Conservation (phyloP, 2,113 vertebrate genomes). For the Amia ocellicauda region DNA sequence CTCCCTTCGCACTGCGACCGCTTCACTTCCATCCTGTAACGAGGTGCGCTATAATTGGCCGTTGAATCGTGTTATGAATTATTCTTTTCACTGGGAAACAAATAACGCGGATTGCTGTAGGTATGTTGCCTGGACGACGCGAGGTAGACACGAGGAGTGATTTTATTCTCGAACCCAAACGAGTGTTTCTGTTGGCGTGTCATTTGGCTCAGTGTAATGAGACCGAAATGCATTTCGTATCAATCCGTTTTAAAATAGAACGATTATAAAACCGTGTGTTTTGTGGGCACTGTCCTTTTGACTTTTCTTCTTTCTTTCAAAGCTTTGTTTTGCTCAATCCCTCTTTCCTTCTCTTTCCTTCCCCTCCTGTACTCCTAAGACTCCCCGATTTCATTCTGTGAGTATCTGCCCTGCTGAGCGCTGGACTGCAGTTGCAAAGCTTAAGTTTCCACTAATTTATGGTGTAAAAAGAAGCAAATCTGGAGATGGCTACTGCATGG, state of each 20-base stretch:
- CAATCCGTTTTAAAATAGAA: too few relatives aligned
- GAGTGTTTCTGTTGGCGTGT: conserved; percentile 2
- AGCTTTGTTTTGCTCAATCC: neutral
- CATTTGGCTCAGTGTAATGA: neutral
- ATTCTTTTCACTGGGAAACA: conserved; percentile 11
- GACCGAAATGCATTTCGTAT: neutral
- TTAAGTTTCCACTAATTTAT: neutral
- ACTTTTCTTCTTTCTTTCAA: conserved; percentile 8
- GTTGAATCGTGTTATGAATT: neutral
- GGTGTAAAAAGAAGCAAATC: neutral
- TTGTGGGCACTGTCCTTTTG: conserved; percentile 8
- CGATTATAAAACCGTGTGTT: too few relatives aligned
- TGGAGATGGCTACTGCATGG: too few relatives aligned
- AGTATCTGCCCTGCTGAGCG: conserved; percentile 32
- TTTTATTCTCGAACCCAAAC: neutral
- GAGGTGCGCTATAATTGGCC: too few relatives aligned
- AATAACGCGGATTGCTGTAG: neutral
- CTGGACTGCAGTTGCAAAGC: conserved; percentile 4
- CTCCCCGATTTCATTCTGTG: conserved; percentile 36
- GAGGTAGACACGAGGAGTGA: neutral
- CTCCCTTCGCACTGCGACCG: too few relatives aligned
- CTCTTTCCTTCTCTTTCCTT: neutral
- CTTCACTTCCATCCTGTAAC: too few relatives aligned
- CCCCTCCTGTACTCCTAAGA: conserved; percentile 33
- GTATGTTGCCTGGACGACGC: conserved; percentile 1